A percentile compares a stretch with the other conserved stretches of the same genome.
Evolutionary conservation across 2,113 vertebrate species (phyloP).

Genomic region (Xiphophorus maculatus): DNA sequence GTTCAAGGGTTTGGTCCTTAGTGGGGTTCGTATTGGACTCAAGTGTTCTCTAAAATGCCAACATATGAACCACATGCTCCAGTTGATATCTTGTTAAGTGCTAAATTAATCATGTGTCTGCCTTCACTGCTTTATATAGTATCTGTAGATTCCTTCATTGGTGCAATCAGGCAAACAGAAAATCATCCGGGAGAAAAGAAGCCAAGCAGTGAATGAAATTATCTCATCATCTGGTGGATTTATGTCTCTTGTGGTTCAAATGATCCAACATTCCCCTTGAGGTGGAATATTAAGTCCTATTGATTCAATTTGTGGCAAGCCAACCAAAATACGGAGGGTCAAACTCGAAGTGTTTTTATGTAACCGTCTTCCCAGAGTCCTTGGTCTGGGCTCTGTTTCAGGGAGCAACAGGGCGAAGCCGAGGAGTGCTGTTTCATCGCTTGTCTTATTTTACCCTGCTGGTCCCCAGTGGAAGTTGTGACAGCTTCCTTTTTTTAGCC

Average conservation of each 20-base stretch:
- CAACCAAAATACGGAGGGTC: slow-evolving; percentile 17
- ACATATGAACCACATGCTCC: background rate
- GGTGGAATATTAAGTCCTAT: slow-evolving; percentile 12
- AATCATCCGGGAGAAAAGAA: background rate
- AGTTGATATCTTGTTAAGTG: slow-evolving; percentile 26
- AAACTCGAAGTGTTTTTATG: slow-evolving; percentile 34
- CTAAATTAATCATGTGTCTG: slow-evolving; percentile 19
- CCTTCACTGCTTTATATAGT: slow-evolving; percentile 7
- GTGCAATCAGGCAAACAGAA: slow-evolving; percentile 11
- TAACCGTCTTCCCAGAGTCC: slow-evolving; percentile 26
- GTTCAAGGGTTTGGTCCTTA: slow-evolving; percentile 34
- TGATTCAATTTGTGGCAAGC: slow-evolving; percentile 2
- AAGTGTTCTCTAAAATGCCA: slow-evolving; percentile 13
- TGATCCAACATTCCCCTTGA: background rate
- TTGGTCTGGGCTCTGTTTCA: slow-evolving; percentile 40
- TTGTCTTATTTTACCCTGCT: slow-evolving; percentile 62
- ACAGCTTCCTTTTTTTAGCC: slow-evolving; percentile 74
- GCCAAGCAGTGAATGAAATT: background rate
- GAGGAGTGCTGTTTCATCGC: slow-evolving; percentile 67
- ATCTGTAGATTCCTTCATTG: background rate
- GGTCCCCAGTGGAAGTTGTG: slow-evolving; percentile 50
- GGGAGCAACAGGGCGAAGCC: slow-evolving; percentile 15
- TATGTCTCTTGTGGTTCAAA: background rate
- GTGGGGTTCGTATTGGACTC: background rate
- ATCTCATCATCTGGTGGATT: background rate